Evolutionary conservation across 2,797 vertebrate genomes (phyloP).

Genomic region (Pangasius krempfi): DNA sequence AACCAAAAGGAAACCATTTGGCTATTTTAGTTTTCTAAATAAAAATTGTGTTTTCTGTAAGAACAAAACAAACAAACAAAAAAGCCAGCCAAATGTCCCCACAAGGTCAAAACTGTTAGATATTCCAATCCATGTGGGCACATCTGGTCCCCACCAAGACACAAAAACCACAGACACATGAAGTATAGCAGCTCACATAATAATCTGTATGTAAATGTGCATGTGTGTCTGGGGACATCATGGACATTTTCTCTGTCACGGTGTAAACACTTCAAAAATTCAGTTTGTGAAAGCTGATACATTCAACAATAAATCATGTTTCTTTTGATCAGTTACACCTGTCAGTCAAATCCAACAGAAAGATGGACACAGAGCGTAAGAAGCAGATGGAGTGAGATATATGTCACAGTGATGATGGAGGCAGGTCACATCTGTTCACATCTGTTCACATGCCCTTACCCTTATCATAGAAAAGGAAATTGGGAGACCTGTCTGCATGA

Average conservation of each 20-base stretch:
- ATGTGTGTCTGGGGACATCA: conserved; percentile 5
- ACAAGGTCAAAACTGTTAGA: neutral
- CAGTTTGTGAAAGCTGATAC: neutral
- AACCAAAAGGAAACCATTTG: neutral
- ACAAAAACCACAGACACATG: conserved; percentile 37
- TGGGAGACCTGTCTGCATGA: conserved; percentile 79
- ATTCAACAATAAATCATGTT: conserved; percentile 13
- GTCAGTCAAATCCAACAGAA: conserved; percentile 46
- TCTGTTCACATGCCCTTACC: conserved; percentile 78
- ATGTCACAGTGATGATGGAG: conserved; percentile 31
- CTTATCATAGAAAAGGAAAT: conserved; percentile 83
- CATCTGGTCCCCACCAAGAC: conserved; percentile 8
- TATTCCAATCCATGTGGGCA: neutral
- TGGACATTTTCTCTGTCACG: conserved; percentile 33
- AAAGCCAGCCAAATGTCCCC: neutral
- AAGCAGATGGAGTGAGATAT: conserved; percentile 52
- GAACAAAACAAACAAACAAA: neutral
- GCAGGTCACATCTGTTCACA: conserved; percentile 58
- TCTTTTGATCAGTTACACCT: conserved; percentile 43
- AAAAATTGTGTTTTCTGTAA: neutral
- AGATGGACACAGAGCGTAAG: conserved; percentile 53
- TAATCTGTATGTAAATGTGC: conserved; percentile 21
- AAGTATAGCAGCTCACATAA: neutral
- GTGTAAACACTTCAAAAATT: conserved; percentile 34
- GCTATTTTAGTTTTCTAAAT: neutral